These are phyloP conservation scores for Mus musculus DNA, from an alignment of 2,113 vertebrate species.

Conservation along the genomic window DNA sequence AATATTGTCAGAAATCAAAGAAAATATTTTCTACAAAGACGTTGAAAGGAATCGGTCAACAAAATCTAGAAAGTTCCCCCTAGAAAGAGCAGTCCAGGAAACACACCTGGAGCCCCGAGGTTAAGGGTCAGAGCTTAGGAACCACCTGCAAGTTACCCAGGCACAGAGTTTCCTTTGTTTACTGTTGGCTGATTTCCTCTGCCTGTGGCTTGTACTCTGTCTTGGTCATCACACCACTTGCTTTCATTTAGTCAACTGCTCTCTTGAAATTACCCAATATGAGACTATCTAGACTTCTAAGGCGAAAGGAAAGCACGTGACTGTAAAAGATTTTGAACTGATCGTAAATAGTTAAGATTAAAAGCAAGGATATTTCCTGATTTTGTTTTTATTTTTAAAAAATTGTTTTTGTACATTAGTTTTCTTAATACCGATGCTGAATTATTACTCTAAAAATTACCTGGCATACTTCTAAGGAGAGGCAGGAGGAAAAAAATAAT, in stretches of 20 bases:
- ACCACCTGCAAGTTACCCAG: not conserved
- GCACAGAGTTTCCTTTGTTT: not conserved
- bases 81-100: conserved; percentile 7
- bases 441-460: conserved; percentile 61
- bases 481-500: not conserved
- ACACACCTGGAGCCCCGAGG: conserved; percentile 6
- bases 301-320: conserved; percentile 47
- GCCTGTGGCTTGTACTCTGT: not conserved
- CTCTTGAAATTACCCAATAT: not conserved
- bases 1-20: conserved; percentile 48
- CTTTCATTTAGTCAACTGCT: not conserved
- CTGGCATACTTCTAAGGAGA: conserved; percentile 29
- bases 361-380: not conserved
- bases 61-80: not conserved
- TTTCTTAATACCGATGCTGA: conserved; percentile 43
- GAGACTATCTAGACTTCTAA: conserved; percentile 12
- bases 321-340: conserved; percentile 6
- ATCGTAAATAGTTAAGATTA: conserved; percentile 37
- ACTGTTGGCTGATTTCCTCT: not conserved
- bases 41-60: not conserved
- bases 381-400: conserved; percentile 54
- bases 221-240: not conserved
- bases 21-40: conserved; percentile 13
- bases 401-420: conserved; percentile 14
- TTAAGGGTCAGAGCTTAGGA: conserved; percentile 28